Evolutionary conservation across 2,888 invertebrate species (phyloP).

Genomic region (Caenorhabditis doughertyi): DNA sequence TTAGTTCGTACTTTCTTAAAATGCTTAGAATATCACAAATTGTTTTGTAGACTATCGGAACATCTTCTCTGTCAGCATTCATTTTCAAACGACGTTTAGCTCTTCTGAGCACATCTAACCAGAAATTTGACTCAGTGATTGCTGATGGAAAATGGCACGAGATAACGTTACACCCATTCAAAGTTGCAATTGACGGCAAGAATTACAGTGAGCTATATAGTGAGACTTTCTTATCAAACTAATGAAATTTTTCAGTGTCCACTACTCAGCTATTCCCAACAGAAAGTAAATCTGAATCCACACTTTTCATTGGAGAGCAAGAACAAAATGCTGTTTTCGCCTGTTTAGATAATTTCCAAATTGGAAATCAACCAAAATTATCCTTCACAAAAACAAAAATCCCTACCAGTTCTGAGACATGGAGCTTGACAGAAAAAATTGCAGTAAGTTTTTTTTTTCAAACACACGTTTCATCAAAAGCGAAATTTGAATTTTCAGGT

Average conservation of each 20-base stretch:
- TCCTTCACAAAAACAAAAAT: conserved; percentile 66
- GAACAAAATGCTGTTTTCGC: conserved; percentile 40
- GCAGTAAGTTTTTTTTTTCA: conserved; percentile 16
- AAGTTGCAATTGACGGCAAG: conserved; percentile 66
- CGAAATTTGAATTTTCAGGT: conserved; percentile 5
- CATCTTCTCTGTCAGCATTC: conserved; percentile 35
- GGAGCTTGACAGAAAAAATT: conserved; percentile 48
- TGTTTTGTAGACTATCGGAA: conserved; percentile 42
- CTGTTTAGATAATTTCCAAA: conserved; percentile 62
- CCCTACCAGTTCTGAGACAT: conserved; percentile 40
- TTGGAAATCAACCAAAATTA: conserved; percentile 62
- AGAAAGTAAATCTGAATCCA: conserved; percentile 30
- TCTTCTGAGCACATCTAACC: conserved; percentile 43
- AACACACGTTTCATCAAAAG: not conserved
- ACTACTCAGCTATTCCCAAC: conserved; percentile 51
- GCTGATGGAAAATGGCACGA: conserved; percentile 72
- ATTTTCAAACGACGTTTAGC: conserved; percentile 64
- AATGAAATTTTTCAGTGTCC: conserved; percentile 36
- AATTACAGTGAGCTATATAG: conserved; percentile 64
- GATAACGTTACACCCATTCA: conserved; percentile 62
- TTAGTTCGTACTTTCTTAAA: conserved; percentile 51
- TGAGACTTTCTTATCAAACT: not conserved
- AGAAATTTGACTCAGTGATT: conserved; percentile 63
- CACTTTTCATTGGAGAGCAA: conserved; percentile 52
- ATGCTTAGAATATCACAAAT: not conserved